Evolutionary conservation across 2,113 vertebrate genomes (phyloP), one percentile per base, ranked within the genome.

Genomic region (Suncus etruscus): DNA sequence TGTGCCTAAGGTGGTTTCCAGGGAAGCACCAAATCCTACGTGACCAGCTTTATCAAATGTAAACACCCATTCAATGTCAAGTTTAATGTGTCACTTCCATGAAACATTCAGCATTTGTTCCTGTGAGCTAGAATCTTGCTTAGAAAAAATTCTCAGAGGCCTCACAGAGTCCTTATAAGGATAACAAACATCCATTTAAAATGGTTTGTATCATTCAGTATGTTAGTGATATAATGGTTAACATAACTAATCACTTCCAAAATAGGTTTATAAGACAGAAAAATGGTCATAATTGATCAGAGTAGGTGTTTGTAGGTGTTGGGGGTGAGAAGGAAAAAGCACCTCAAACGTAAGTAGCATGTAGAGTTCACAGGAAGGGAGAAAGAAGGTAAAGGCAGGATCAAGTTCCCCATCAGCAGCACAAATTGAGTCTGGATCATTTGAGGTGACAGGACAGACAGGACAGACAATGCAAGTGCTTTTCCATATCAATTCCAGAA

Each of bases 1-100:
- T 29, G 3, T 5, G 6, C 8, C 0, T 0, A 1, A 10, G 0
- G 12, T 83, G 31, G n/a, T 48, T 11, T 58, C 73, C 16, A 29
- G 47, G 50, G 24, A 11, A 80, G 24, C 9, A 0, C 29, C 3
- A 1, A 8, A 12, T 83, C n/a, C 39, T 45, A 4, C 0, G 0
- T 22, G 39, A 47, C 1, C 1, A 24, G 27, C 24, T 63, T 91
- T 65, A n/a, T 50, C 54, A 51, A 25, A 29, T 29, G 9, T 58
- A 74, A 65, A 66, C 25, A 45, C 50, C 58, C 20, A 39, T 45
- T 69, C 75, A n/a, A 15, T 11, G 8, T 18, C 47, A 48, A 87
- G 72, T 20, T 74, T 54, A 58, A 29, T 14, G 78, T 68, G 9
- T n/a, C n/a, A 10, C 27, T 39, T 0, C 32, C 29, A 25, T n/a